These are phyloP conservation scores for Heptranchias perlo DNA, from an alignment of 2,113 vertebrate species.

Conservation along the genomic window DNA sequence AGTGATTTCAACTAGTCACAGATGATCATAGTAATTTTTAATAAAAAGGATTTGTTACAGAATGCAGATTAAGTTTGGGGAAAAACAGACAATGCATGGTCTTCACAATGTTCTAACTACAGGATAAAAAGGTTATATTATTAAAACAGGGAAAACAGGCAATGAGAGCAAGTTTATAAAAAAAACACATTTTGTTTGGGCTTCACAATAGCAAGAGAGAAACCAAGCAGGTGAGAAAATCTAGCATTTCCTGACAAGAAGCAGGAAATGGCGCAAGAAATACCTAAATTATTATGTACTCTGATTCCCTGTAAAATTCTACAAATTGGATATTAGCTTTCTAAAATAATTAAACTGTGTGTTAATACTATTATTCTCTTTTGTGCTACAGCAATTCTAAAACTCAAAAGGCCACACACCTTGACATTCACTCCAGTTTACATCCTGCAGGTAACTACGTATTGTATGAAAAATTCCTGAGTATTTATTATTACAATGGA, in stretches of 20 bases:
- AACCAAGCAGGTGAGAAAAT: not conserved
- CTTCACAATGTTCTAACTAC: not conserved
- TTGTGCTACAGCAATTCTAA: not conserved
- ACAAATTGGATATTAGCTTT: not conserved
- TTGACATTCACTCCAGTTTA: not conserved
- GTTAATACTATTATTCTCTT: not conserved
- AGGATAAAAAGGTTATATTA: not conserved
- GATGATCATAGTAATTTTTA: not conserved
- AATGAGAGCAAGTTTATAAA: not conserved
- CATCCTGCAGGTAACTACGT: slow-evolving; percentile 26
- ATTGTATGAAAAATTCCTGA: not conserved
- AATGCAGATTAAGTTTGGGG: not conserved
- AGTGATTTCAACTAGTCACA: not conserved
- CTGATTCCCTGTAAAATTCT: not conserved
- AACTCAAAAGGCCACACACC: slow-evolving; percentile 26
- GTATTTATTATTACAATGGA: slow-evolving; percentile 34
- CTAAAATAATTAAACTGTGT: not conserved
- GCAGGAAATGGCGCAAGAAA: not conserved
- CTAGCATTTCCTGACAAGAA: no score
- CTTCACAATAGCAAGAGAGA: not conserved
- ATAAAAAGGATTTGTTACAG: not conserved
- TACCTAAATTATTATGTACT: not conserved
- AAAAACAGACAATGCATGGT: not conserved
- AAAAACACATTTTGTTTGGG: not conserved
- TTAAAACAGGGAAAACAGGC: not conserved